phyloP scores from a whole-genome alignment of 1,140 invertebrate genomes.

The Acromyrmex charruanus region DNA sequence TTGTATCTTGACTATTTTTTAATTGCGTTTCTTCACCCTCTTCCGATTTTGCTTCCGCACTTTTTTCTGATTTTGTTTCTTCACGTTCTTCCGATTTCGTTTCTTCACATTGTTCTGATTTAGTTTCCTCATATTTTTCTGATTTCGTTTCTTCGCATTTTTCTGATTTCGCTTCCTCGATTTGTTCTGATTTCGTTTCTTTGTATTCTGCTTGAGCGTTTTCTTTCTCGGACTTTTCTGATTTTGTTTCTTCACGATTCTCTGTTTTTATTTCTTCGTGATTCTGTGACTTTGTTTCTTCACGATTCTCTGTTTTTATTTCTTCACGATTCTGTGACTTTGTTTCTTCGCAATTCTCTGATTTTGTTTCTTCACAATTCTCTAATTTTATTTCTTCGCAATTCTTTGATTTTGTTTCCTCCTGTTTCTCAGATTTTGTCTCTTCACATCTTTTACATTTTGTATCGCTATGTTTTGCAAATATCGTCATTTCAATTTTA shows the following conservation, averaged over 20 bases:
- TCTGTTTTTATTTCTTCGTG: not conserved
- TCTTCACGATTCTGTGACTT: not conserved
- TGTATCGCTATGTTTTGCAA: not conserved
- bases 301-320: not conserved
- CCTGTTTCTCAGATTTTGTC: not conserved
- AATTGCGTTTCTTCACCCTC: not conserved
- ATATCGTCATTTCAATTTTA: not conserved
- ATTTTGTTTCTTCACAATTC: not conserved
- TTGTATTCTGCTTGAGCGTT: too few relatives aligned
- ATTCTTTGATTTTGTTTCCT: not conserved
- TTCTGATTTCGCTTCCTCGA: not conserved
- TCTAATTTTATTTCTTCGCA: not conserved
- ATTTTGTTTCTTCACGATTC: not conserved
- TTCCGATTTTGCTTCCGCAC: not conserved
- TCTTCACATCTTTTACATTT: not conserved
- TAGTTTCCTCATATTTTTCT: not conserved
- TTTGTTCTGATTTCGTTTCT: too few relatives aligned
- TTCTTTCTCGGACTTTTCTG: too few relatives aligned
- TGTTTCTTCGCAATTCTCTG: not conserved
- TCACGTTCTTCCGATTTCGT: not conserved
- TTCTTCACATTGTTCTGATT: not conserved
- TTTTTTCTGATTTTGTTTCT: not conserved
- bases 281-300: not conserved
- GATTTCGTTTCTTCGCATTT: not conserved
- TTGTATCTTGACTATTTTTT: not conserved